Evolutionary conservation across 2,888 invertebrate species (phyloP).

Genomic region (Aleiodes leptofemur): DNA sequence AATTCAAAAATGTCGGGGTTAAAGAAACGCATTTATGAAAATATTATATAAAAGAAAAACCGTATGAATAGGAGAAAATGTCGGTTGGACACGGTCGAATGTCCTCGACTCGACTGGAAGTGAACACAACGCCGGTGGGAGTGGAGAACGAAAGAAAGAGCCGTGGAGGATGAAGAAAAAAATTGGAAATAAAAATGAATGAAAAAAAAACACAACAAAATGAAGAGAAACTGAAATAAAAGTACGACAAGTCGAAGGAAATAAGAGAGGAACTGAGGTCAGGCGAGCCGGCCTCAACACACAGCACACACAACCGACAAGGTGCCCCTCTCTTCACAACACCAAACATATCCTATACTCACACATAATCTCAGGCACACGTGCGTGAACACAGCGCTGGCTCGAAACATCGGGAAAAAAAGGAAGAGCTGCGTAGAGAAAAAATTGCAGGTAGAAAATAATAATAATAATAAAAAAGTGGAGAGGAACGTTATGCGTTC

Average conservation of each 20-base stretch:
- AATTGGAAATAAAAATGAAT: background rate
- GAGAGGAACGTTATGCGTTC: slow-evolving; percentile 39
- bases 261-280: slow-evolving; percentile 53
- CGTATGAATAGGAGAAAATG: slow-evolving; percentile 21
- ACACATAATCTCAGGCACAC: slow-evolving; percentile 46
- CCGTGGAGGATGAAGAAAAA: slow-evolving; percentile 23
- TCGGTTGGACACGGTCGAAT: background rate
- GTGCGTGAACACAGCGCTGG: background rate
- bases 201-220: slow-evolving; percentile 40
- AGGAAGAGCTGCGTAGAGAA: background rate
- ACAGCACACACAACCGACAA: slow-evolving; percentile 38
- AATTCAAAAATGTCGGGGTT: background rate
- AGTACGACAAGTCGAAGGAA: slow-evolving; percentile 48
- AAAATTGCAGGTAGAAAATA: background rate
- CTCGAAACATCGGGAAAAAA: background rate
- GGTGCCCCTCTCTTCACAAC: slow-evolving; percentile 16
- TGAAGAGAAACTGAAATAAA: slow-evolving; percentile 44
- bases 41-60: slow-evolving; percentile 11
- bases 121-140: slow-evolving; percentile 14
- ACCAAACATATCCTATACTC: slow-evolving; percentile 45
- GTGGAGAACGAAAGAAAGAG: background rate
- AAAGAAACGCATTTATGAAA: slow-evolving; percentile 10
- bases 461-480: no score
- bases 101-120: slow-evolving; percentile 9
- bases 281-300: slow-evolving; percentile 42